Evolutionary conservation across 2,888 invertebrate genomes (phyloP).

Genomic region (Seladonia tumulorum): DNA sequence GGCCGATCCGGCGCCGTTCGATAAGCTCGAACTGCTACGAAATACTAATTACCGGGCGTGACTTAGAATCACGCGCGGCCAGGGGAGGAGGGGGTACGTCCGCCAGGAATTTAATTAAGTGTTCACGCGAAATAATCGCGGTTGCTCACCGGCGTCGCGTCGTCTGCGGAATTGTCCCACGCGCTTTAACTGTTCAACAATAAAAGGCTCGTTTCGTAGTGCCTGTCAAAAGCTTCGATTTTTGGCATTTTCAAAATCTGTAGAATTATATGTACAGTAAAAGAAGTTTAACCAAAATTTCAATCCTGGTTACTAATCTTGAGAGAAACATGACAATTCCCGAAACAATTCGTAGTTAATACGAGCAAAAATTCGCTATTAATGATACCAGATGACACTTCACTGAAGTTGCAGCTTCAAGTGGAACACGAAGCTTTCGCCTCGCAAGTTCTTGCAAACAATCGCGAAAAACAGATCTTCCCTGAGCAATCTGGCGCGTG

Average conservation of each 20-base stretch:
- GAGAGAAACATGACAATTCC: too few relatives aligned
- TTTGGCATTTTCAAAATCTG: too few relatives aligned
- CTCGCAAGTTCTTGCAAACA: neutral
- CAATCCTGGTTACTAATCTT: too few relatives aligned
- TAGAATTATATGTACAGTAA: too few relatives aligned
- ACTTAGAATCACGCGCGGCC: slow-evolving; percentile 30
- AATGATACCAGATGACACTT: neutral
- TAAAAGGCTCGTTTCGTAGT: neutral
- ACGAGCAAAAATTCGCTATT: neutral
- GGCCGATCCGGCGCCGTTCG: slow-evolving; percentile 38
- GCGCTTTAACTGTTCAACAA: neutral
- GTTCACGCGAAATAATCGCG: slow-evolving; percentile 28
- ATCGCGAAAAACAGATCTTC: neutral
- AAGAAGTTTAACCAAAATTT: too few relatives aligned
- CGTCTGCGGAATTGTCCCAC: slow-evolving; percentile 8
- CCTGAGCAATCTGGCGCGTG: neutral
- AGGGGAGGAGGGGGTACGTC: neutral
- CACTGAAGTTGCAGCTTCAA: neutral
- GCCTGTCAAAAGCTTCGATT: neutral
- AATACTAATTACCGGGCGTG: slow-evolving; percentile 42
- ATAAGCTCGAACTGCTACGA: slow-evolving; percentile 27
- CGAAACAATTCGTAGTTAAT: too few relatives aligned
- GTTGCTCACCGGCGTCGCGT: neutral
- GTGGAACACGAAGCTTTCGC: neutral
- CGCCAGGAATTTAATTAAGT: slow-evolving; percentile 47